Conservation (phyloP, 1,140 invertebrate species). For the Drosophila hydei region DNA sequence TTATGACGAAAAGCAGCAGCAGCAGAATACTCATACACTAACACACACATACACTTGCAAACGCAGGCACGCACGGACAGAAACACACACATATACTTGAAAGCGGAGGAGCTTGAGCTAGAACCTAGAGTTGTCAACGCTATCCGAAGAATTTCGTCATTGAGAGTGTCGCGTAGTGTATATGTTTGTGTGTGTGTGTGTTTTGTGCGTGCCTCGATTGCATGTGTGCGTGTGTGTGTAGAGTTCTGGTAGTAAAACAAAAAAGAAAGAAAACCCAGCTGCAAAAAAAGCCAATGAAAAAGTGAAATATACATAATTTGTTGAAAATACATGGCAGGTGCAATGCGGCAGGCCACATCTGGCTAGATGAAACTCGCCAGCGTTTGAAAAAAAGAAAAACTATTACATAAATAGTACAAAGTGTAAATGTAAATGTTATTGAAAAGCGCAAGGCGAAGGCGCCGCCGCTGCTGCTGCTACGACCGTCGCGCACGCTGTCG, state of each 20-base stretch:
- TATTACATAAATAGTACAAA: slow-evolving; percentile 81
- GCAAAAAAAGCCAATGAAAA: slow-evolving; percentile 55
- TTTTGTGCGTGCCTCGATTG: slow-evolving; percentile 60
- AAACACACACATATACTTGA: slow-evolving; percentile 23
- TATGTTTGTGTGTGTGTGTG: slow-evolving; percentile 43
- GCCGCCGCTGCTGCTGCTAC: slow-evolving; percentile 45
- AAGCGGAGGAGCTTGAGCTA: slow-evolving; percentile 68
- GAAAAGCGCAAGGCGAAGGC: slow-evolving; percentile 68
- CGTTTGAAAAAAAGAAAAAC: slow-evolving; percentile 60
- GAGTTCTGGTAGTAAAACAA: slow-evolving; percentile 72
- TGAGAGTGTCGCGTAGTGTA: slow-evolving; percentile 63
- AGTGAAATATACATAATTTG: slow-evolving; percentile 65
- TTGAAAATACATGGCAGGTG: slow-evolving; percentile 29
- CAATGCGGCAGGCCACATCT: slow-evolving; percentile 19
- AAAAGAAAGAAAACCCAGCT: slow-evolving; percentile 46
- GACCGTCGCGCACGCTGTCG: slow-evolving; percentile 67
- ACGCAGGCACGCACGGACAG: slow-evolving; percentile 38
- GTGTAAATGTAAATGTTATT: slow-evolving; percentile 76
- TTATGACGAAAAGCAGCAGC: slow-evolving; percentile 66
- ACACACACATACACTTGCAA: slow-evolving; percentile 22
- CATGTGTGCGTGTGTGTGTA: slow-evolving; percentile 60
- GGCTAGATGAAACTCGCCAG: slow-evolving; percentile 34
- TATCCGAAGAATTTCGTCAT: slow-evolving; percentile 81
- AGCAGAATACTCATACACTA: slow-evolving; percentile 35
- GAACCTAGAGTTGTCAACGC: slow-evolving; percentile 78